Evolutionary conservation across 2,797 vertebrate species (phyloP), one percentile per base, ranked within the genome.

Genomic region (Pseudomugil gertrudae): DNA sequence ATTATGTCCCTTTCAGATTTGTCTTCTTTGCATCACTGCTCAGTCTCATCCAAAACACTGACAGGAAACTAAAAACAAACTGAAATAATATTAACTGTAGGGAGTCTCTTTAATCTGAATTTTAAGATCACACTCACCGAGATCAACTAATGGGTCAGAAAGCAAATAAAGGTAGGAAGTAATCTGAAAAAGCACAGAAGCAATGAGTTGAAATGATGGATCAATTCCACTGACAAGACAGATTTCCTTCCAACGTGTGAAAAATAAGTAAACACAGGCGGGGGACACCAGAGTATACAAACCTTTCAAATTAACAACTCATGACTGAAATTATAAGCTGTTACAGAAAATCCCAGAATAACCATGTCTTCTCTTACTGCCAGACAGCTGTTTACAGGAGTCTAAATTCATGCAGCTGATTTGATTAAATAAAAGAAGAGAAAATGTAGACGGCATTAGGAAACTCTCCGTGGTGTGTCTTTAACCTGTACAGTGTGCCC

Each of bases 81-180:
- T 1, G 19, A 7, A 5, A 51, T 29, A 6, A 19, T 57, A 30
- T 13, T 9, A 30, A 45, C 32, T 17, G 23, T 5, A 45, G 3
- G 7, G 35, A 56, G 9, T 24, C 32, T 57, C 6, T 32, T 61
- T 43, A 35, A 9, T 40, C 36, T 43, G 19, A 9, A 50, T 24
- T 50, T 50, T 23, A 50, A 26, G 26, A 19, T 21, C 50, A 55
- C 33, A 15, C 33, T 19, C 14, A 23, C 13, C 15, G 13, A 47
- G 57, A 52, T 36, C 3, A 26, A 36, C 57, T 56, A 38, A 58
- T 35, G 13, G 15, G 50, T 73, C 55, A 51, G 36, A 14, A 1
- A 45, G 29, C 19, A 35, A 27, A 36, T 45, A 48, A 57, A 30
- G 36, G 33, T 13, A 51, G 33, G 0, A 48, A 63, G 36, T 60